phyloP scores from a whole-genome alignment of 1,140 invertebrate genomes.

The Brachionus asplanchnoidis region DNA sequence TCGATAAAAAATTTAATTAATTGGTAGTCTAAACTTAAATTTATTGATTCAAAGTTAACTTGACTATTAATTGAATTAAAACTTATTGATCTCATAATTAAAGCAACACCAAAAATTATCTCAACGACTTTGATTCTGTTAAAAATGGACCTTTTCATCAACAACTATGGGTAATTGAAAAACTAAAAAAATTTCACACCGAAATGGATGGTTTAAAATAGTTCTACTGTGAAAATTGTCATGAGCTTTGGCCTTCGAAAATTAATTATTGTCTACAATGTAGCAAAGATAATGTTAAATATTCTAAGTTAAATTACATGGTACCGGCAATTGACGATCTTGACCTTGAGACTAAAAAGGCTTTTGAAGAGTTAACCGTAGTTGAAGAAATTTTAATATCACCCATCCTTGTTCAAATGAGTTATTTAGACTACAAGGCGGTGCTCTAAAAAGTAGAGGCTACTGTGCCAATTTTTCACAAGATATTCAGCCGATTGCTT shows the following conservation, averaged over 20 bases:
- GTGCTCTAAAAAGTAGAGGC: not conserved
- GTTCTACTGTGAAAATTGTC: no score
- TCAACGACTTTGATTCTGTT: not conserved
- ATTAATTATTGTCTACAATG: not conserved
- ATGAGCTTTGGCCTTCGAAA: not conserved
- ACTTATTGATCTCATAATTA: not conserved
- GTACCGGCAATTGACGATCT: not conserved
- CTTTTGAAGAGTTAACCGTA: no score
- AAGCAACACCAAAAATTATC: constrained; percentile 8
- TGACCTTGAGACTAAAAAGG: not conserved
- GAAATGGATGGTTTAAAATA: no score
- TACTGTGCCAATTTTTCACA: not conserved
- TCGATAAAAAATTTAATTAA: not conserved
- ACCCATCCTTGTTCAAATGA: constrained; percentile 9
- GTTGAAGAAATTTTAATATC: not conserved
- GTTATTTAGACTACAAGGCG: not conserved
- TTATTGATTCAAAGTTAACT: no score
- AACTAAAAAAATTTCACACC: not conserved
- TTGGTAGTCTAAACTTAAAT: not conserved
- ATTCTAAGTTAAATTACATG: not conserved
- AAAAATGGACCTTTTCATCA: constrained; percentile 22
- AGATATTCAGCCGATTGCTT: not conserved
- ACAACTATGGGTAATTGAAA: not conserved
- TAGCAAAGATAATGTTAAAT: not conserved
- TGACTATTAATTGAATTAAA: no score